Conservation (phyloP, 2,888 invertebrate genomes). For the Allacma fusca region DNA sequence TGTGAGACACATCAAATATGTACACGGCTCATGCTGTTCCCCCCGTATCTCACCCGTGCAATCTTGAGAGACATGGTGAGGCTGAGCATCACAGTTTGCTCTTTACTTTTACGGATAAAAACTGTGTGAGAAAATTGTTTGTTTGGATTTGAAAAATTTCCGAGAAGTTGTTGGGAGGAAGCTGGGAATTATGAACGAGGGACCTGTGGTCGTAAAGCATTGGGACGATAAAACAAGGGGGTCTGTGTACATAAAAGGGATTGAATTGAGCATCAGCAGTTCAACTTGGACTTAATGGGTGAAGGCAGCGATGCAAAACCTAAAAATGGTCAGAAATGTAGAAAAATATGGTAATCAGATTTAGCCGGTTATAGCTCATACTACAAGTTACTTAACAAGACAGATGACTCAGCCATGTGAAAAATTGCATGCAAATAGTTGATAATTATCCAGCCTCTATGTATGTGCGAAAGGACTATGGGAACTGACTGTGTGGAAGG, state of each 20-base stretch:
- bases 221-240: constrained; percentile 9
- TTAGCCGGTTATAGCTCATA: not conserved
- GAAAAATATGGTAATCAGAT: constrained; percentile 23
- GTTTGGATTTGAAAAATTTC: not conserved
- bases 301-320: constrained; percentile 13
- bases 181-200: not conserved
- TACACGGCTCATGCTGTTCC: not conserved
- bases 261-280: not conserved
- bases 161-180: not conserved
- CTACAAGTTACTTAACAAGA: constrained; percentile 4
- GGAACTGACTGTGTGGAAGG: too few species aligned
- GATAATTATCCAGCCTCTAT: constrained; percentile 34
- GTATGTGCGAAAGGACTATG: not conserved
- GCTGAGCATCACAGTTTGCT: too few species aligned
- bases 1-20: not conserved
- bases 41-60: too few species aligned
- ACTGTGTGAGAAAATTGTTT: not conserved
- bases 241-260: not conserved
- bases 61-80: not conserved
- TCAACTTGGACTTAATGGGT: constrained; percentile 4
- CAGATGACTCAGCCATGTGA: constrained; percentile 18
- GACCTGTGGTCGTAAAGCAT: not conserved
- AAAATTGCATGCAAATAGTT: constrained; percentile 40
- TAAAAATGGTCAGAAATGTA: constrained; percentile 12
- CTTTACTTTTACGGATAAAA: too few species aligned